Conservation (phyloP, 2,797 vertebrate genomes). For the Tachyglossus aculeatus region DNA sequence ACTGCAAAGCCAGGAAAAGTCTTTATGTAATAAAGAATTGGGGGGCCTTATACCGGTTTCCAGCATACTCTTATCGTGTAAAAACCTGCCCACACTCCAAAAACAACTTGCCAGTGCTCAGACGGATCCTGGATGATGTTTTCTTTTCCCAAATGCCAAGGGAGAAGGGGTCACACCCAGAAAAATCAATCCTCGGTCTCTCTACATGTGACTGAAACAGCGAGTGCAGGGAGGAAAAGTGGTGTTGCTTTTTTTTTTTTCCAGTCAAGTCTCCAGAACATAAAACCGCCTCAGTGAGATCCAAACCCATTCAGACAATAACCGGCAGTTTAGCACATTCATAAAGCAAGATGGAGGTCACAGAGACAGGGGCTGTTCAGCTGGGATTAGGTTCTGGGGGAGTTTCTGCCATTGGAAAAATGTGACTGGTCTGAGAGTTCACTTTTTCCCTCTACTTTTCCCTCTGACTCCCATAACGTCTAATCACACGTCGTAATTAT, state of each 20-base stretch:
- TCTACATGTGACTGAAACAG: constrained; percentile 56
- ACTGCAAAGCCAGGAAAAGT: constrained; percentile 59
- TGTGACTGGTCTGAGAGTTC: constrained; percentile 27
- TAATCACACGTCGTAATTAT: constrained; percentile 1
- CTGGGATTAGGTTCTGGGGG: constrained; percentile 9
- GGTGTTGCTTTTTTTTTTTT: constrained; percentile 76
- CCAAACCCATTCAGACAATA: constrained; percentile 59
- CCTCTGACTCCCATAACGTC: constrained; percentile 20
- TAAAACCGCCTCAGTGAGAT: constrained; percentile 65
- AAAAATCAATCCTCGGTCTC: constrained; percentile 70
- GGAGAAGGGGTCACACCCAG: constrained; percentile 80
- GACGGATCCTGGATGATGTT: constrained; percentile 82
- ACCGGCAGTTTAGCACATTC: constrained; percentile 56
- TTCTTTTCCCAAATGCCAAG: constrained; percentile 75
- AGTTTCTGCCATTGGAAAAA: constrained; percentile 22
- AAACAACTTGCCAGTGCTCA: constrained; percentile 83
- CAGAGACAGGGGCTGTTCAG: constrained; percentile 63
- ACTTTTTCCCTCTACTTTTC: constrained; percentile 5
- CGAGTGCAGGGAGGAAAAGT: constrained; percentile 67
- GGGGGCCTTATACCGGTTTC: constrained; percentile 64
- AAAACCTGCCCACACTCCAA: constrained; percentile 85
- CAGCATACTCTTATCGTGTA: constrained; percentile 77
- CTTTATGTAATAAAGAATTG: constrained; percentile 67
- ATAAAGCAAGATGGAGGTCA: constrained; percentile 50
- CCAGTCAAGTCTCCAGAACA: constrained; percentile 64